phyloP scores from a whole-genome alignment of 2,113 vertebrate genomes.

The Alouatta palliata region DNA sequence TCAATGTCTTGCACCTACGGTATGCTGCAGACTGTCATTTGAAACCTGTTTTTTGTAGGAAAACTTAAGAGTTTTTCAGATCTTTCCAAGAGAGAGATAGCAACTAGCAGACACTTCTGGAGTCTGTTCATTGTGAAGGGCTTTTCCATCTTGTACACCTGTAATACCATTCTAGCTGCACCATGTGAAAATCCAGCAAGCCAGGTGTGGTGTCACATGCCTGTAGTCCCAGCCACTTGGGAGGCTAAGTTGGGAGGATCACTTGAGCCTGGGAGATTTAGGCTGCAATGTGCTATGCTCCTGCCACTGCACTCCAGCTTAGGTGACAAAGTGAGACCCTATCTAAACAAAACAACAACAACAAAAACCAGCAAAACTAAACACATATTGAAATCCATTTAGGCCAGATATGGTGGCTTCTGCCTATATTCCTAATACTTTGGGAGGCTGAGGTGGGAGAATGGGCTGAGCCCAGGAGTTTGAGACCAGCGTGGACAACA shows the following conservation, averaged over 20 bases:
- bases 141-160: background rate
- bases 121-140: slow-evolving; percentile 2
- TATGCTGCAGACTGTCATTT: background rate
- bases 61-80: background rate
- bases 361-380: too few relatives aligned
- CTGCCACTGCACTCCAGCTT: too few relatives aligned
- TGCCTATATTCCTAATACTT: too few relatives aligned
- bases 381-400: too few relatives aligned
- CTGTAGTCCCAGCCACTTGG: background rate
- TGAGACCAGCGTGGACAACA: too few relatives aligned
- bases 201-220: background rate
- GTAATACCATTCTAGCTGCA: background rate
- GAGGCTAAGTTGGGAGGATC: background rate
- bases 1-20: background rate
- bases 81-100: background rate
- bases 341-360: too few relatives aligned
- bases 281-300: too few relatives aligned
- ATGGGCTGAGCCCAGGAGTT: too few relatives aligned
- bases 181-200: background rate
- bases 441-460: too few relatives aligned
- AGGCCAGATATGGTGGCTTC: too few relatives aligned
- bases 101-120: background rate
- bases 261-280: background rate
- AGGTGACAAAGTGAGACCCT: too few relatives aligned
- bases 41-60: background rate